Evolutionary conservation across 2,113 vertebrate genomes (phyloP).

Genomic region (Cariama cristata): DNA sequence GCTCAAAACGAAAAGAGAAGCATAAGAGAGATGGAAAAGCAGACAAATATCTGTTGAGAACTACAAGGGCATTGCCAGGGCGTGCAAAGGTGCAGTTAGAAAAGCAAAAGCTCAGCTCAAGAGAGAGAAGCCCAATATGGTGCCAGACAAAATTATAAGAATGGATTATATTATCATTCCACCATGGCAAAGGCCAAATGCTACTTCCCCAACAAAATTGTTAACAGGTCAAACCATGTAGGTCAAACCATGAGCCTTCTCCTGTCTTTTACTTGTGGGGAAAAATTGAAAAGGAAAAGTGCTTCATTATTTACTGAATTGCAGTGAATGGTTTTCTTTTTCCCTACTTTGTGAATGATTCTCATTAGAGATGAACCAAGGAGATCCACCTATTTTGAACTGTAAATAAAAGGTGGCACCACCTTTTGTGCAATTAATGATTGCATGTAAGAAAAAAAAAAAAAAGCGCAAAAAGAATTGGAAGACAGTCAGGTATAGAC

Average conservation of each 20-base stretch:
- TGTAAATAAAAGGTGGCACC: neutral
- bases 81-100: neutral
- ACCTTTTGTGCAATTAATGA: neutral
- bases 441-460: fast-evolving
- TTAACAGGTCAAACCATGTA: neutral
- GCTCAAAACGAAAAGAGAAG: neutral
- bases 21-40: neutral
- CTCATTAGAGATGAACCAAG: neutral
- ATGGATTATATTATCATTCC: neutral
- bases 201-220: neutral
- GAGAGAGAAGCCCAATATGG: neutral
- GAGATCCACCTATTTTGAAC: neutral
- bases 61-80: neutral
- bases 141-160: neutral
- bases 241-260: neutral
- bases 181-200: neutral
- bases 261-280: neutral
- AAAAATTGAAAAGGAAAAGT: neutral
- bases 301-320: neutral
- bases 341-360: neutral
- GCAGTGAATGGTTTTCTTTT: neutral
- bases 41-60: neutral
- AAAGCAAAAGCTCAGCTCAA: neutral
- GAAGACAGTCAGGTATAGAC: conserved; percentile 7
- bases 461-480: neutral